phyloP scores from a whole-genome alignment of 2,888 invertebrate genomes.

The Muscina levida region DNA sequence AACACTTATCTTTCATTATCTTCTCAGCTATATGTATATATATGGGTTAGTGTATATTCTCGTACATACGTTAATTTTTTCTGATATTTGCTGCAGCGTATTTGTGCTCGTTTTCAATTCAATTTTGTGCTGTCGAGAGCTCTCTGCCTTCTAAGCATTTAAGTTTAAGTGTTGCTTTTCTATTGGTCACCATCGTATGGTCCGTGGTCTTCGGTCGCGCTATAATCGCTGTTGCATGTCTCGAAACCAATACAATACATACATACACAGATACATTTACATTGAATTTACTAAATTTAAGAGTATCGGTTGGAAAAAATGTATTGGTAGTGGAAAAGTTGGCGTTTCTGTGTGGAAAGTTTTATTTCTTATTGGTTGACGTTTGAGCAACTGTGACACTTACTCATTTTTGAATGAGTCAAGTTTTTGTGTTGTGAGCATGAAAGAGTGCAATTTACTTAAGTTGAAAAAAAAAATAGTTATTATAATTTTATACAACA shows the following conservation, averaged over 20 bases:
- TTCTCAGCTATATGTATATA: constrained; percentile 37
- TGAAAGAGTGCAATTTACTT: too few relatives aligned
- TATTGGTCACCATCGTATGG: constrained; percentile 48
- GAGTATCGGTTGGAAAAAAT: too few relatives aligned
- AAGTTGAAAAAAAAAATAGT: too few relatives aligned
- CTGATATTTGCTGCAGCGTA: constrained; percentile 7
- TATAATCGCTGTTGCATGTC: constrained; percentile 11
- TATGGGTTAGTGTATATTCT: too few relatives aligned
- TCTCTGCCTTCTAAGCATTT: constrained; percentile 46
- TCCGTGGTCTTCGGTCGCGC: neutral
- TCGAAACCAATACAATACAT: neutral
- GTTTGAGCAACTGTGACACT: too few relatives aligned
- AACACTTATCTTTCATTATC: constrained; percentile 64
- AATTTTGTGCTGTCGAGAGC: constrained; percentile 6
- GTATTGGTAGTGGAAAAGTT: constrained; percentile 6
- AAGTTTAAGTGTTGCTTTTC: constrained; percentile 63
- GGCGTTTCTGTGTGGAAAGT: neutral
- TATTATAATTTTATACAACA: too few relatives aligned
- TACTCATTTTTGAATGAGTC: too few relatives aligned
- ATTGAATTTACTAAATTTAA: neutral
- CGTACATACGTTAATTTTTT: neutral
- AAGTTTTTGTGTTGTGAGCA: too few relatives aligned
- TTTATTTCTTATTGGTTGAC: constrained; percentile 1
- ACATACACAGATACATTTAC: neutral
- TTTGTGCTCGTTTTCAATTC: constrained; percentile 8